These are phyloP conservation scores for Mythimna lalbum DNA, from an alignment of 2,888 invertebrate species.

Conservation along the genomic window DNA sequence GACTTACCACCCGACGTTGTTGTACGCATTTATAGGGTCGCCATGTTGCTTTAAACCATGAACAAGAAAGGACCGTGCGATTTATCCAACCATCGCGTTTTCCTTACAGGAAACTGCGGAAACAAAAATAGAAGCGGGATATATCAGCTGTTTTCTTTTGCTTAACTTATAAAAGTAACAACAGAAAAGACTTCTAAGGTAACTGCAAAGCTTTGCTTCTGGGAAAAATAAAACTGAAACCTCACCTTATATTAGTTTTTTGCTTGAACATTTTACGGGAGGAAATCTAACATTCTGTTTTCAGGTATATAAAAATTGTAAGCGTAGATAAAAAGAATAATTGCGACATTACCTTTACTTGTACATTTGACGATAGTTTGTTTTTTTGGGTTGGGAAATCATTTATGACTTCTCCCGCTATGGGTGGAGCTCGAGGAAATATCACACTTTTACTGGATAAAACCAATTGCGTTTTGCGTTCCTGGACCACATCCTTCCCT, in stretches of 20 bases:
- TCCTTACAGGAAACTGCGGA: slow-evolving; percentile 18
- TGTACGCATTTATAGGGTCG: no score
- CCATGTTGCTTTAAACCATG: neutral
- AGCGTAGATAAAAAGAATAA: neutral
- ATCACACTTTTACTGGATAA: no score
- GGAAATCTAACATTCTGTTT: slow-evolving; percentile 11
- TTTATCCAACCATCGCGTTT: slow-evolving; percentile 21
- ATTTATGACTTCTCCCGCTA: no score
- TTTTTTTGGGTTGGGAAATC: no score
- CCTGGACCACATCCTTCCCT: no score
- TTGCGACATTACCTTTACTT: neutral
- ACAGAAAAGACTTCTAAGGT: slow-evolving; percentile 38
- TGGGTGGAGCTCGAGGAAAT: no score
- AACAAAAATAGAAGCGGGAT: slow-evolving; percentile 51
- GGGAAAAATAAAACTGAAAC: slow-evolving; percentile 39
- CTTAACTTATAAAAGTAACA: slow-evolving; percentile 53
- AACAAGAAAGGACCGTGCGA: neutral
- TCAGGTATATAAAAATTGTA: neutral
- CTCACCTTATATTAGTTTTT: slow-evolving; percentile 16
- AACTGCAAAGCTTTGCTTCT: slow-evolving; percentile 55
- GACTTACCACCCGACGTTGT: no score
- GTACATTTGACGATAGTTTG: no score
- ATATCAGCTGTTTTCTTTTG: slow-evolving; percentile 49
- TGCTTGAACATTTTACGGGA: neutral
- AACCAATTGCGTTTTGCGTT: no score